A percentile compares a stretch with the other conserved stretches of the same genome.
Evolutionary conservation across 2,888 invertebrate species (phyloP).

Genomic region (Dynastes maya): DNA sequence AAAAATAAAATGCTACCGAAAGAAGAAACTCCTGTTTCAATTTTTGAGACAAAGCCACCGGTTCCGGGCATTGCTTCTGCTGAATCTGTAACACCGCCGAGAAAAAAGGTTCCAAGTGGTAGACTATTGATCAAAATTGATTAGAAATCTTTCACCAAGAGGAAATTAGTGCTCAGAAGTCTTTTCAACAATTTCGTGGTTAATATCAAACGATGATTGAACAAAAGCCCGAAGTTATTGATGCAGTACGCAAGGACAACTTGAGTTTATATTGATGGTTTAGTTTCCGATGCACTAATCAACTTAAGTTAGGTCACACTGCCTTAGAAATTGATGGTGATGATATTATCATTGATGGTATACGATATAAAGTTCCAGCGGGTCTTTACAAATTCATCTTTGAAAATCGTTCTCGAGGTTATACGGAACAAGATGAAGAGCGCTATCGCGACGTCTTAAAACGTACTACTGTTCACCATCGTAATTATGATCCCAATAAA

Average conservation of each 20-base stretch:
- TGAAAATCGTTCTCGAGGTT: neutral
- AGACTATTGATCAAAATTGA: too few species aligned
- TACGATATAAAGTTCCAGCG: conserved; percentile 13
- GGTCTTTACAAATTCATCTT: conserved; percentile 21
- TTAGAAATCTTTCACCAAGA: neutral
- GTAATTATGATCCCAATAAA: too few species aligned
- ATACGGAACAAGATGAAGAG: neutral
- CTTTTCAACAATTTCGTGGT: neutral
- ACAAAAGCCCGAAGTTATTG: neutral
- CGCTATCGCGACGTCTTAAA: neutral
- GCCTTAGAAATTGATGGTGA: neutral
- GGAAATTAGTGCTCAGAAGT: neutral
- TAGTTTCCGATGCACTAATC: conserved; percentile 5
- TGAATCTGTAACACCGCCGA: neutral
- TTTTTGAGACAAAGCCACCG: neutral
- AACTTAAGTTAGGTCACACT: conserved; percentile 7
- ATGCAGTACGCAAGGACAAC: neutral
- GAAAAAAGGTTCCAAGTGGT: too few species aligned
- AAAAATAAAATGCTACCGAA: neutral
- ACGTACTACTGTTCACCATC: neutral
- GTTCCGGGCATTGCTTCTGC: neutral
- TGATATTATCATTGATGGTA: conserved; percentile 8
- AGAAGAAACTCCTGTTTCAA: neutral
- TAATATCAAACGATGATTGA: conserved; percentile 15
- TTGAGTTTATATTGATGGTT: conserved; percentile 1